Conservation (phyloP, 23 tunicate species). For the Trididemnum nubilum region DNA sequence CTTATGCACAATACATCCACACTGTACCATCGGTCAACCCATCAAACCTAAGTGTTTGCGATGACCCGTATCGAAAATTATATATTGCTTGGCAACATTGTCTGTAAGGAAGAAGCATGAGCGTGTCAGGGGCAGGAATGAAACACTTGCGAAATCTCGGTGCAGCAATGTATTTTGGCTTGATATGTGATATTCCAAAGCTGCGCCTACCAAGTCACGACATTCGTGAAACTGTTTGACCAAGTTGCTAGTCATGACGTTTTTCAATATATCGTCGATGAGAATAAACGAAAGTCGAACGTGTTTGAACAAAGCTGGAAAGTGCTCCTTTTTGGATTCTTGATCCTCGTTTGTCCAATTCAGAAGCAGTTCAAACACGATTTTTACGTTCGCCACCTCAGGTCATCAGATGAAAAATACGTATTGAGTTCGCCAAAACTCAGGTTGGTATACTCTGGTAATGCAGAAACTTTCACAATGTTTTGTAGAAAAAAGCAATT, state of each 20-base stretch:
- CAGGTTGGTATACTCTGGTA: not conserved
- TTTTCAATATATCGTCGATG: not conserved
- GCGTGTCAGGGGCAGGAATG: not conserved
- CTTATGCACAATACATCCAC: not conserved
- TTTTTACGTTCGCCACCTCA: not conserved
- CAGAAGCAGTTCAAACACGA: not conserved
- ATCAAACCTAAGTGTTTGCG: too few relatives aligned
- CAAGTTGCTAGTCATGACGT: not conserved
- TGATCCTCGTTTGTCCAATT: not conserved
- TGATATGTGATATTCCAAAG: not conserved
- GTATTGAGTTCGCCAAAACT: not conserved
- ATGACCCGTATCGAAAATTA: not conserved
- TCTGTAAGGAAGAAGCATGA: not conserved
- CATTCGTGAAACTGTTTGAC: conserved; percentile 6
- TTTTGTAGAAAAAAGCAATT: not conserved
- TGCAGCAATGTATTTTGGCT: not conserved
- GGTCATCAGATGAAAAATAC: not conserved
- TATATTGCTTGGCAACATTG: not conserved
- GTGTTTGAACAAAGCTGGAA: not conserved
- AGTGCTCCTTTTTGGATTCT: not conserved
- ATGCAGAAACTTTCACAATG: not conserved
- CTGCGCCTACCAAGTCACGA: not conserved
- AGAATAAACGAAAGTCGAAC: conserved; percentile 1
- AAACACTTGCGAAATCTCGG: not conserved
- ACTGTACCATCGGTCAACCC: too few relatives aligned